A percentile compares a stretch with the other conserved stretches of the same genome.
Evolutionary conservation across 2,888 invertebrate genomes (phyloP).

Genomic region (Drosophila infuscata): DNA sequence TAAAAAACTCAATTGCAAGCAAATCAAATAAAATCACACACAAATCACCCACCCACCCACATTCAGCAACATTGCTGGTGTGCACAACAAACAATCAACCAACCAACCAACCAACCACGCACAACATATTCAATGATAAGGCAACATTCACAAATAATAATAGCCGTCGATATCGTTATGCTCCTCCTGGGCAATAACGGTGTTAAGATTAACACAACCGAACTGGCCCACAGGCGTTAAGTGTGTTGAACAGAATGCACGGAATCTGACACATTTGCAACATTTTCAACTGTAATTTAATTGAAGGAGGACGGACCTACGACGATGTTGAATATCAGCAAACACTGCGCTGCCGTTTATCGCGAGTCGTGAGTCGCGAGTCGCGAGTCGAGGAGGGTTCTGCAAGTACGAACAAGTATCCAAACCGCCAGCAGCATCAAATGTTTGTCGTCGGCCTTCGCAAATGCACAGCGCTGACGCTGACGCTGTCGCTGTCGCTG

Average conservation of each 20-base stretch:
- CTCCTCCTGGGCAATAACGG: slow-evolving; percentile 6
- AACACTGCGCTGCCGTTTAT: slow-evolving; percentile 51
- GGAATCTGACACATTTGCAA: slow-evolving; percentile 30
- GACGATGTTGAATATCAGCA: slow-evolving; percentile 28
- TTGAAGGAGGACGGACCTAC: slow-evolving; percentile 21
- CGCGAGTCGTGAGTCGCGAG: slow-evolving; percentile 46
- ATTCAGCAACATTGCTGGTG: not conserved
- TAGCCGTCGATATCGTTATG: slow-evolving; percentile 1
- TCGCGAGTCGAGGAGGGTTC: slow-evolving; percentile 58
- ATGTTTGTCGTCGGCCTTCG: slow-evolving; percentile 63
- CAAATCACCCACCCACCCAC: not conserved
- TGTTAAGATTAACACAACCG: slow-evolving; percentile 9
- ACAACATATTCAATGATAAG: slow-evolving; percentile 36
- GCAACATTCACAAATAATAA: slow-evolving; percentile 4
- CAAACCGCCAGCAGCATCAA: slow-evolving; percentile 57
- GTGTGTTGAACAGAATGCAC: slow-evolving; percentile 11
- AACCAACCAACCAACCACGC: not conserved
- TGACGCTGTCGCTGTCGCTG: slow-evolving; percentile 8
- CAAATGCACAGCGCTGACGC: slow-evolving; percentile 42
- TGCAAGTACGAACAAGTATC: slow-evolving; percentile 57
- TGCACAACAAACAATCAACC: slow-evolving; percentile 34
- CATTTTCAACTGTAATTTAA: slow-evolving; percentile 48
- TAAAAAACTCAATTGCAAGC: not conserved
- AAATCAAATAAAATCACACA: slow-evolving; percentile 16
- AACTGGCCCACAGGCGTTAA: slow-evolving; percentile 9